These are phyloP conservation scores for Caradrina clavipalpis DNA, from an alignment of 2,888 invertebrate genomes.

Conservation along the genomic window DNA sequence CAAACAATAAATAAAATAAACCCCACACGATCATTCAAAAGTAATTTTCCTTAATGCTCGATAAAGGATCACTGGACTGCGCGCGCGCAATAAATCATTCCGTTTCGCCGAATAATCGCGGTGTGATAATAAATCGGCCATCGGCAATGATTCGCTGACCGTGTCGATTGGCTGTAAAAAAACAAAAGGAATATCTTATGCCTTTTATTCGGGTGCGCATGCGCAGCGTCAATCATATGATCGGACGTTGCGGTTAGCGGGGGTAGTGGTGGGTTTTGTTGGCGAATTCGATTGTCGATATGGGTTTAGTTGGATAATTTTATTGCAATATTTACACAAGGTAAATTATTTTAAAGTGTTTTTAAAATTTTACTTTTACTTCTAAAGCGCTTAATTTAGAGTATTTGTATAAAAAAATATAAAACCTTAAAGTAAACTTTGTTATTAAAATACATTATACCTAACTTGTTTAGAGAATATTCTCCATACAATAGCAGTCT, in stretches of 20 bases:
- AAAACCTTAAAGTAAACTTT: too few species aligned
- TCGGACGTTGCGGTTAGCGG: slow-evolving; percentile 49
- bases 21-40: slow-evolving; percentile 56
- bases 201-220: slow-evolving; percentile 68
- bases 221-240: slow-evolving; percentile 79
- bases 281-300: slow-evolving; percentile 32
- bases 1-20: slow-evolving; percentile 52
- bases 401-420: too few species aligned
- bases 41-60: slow-evolving; percentile 63
- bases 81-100: slow-evolving; percentile 59
- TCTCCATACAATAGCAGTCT: too few species aligned
- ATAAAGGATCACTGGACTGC: slow-evolving; percentile 56
- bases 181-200: slow-evolving; percentile 69
- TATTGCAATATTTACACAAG: too few species aligned
- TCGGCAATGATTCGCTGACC: slow-evolving; percentile 66
- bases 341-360: too few species aligned
- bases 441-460: too few species aligned
- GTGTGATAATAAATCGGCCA: slow-evolving; percentile 76
- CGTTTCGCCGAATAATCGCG: slow-evolving; percentile 73
- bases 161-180: slow-evolving; percentile 69
- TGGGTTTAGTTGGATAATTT: background rate
- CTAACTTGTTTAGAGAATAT: too few species aligned
- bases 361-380: too few species aligned
- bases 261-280: slow-evolving; percentile 38
- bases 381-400: too few species aligned